Base-by-base conservation (phyloP, 2,797 vertebrate species). In the Melanotaenia maccullochi region DNA sequence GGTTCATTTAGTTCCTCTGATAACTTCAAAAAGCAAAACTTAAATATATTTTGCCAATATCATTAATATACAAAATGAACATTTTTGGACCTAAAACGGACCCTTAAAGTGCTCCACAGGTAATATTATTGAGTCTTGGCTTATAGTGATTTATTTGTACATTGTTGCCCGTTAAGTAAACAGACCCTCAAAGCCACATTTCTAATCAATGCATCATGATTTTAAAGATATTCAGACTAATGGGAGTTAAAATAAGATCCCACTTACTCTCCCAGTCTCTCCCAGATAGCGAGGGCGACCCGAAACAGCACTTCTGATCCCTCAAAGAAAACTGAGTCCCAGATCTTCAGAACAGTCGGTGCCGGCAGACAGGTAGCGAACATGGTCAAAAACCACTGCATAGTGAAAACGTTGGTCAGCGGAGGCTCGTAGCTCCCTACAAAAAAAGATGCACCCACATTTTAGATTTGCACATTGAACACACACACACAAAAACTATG, bases 351-450 rank as follows among this genome's bases (percentile, higher is more conserved):
- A 83, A 99, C 98, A 0, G 96, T 97, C 65, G 96, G 95, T 30
- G 97, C 96, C 11, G 97, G 98, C 78, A 99, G 94, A 82, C 98
- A 99, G 12, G 98, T 99, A 69, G 98, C 98, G 63, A 99, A 99
- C 84, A 99, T 96, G 35, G 98, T 99, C 70, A 99, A 93, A 90
- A 99, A 99, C 98, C 98, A 99, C 89, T 99, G 98, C 98, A 99
- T 99, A 1, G 97, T 99, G 95, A 99, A 99, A 57, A 99, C 98
- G 62, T 99, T 99, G 74, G 97, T 99, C 54, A 99, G 94, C 0
- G 98, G 98, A 24, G 98, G 98, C 88, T 99, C 98, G 0, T 99
- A 99, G 82, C 96, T 97, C 66, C 98, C 98, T 99, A 93, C 30
- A 56, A 64, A 35, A 35, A 16, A n/a, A 83, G 56, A 71, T 12